phyloP scores from a whole-genome alignment of 30 jellyfish, hydroid and myxozoan genomes.

The Chrysaora quinquecirrha region DNA sequence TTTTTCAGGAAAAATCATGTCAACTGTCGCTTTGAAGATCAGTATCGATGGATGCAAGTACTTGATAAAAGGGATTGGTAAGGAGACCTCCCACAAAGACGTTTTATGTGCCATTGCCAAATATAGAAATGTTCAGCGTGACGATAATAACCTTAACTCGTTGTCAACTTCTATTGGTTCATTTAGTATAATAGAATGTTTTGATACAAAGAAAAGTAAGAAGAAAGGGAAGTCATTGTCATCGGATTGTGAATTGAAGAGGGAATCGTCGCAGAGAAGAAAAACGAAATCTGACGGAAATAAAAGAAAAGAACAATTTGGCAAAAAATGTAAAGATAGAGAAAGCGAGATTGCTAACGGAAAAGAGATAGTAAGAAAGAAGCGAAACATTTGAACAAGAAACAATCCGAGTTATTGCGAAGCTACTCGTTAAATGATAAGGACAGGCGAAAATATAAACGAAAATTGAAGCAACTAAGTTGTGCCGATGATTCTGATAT shows the following conservation, averaged over 20 bases:
- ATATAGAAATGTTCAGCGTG: conserved; percentile 1
- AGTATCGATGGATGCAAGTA: conserved; percentile 52
- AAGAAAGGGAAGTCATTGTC: neutral
- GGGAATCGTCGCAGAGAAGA: neutral
- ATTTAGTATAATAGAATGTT: conserved; percentile 18
- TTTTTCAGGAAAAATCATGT: too few species aligned
- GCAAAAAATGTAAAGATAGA: too few species aligned
- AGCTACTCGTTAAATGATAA: conserved; percentile 37
- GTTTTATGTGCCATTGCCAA: conserved; percentile 63
- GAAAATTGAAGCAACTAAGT: neutral
- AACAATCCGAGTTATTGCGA: neutral
- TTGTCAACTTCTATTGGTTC: conserved; percentile 35
- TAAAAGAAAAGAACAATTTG: neutral
- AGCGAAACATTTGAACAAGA: neutral
- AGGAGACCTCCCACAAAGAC: conserved; percentile 65
- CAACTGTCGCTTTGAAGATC: conserved; percentile 40
- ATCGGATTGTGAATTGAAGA: neutral
- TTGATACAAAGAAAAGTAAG: conserved; percentile 1
- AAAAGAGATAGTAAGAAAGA: neutral
- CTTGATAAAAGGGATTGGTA: conserved; percentile 40
- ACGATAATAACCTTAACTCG: neutral
- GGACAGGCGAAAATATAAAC: neutral
- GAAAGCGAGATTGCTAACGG: neutral
- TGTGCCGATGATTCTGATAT: neutral
- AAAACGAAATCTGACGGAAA: neutral